These are phyloP conservation scores for Tonatia bakeri DNA, from an alignment of 2,113 vertebrate species.

Conservation along the genomic window DNA sequence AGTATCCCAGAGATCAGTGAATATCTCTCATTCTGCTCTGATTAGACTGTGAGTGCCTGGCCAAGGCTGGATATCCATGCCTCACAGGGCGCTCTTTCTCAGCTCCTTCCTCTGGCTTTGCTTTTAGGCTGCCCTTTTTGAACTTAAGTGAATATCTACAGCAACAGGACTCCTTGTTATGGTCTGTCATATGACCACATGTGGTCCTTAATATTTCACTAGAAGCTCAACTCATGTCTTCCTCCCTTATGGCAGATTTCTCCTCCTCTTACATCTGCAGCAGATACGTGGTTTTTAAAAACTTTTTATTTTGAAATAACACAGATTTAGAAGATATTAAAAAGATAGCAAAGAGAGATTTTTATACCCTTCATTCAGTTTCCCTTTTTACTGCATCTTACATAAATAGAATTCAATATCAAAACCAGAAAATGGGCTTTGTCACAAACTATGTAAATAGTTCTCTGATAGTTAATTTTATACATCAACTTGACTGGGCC, in stretches of 20 bases:
- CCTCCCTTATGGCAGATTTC: fast-evolving
- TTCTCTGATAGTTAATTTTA: neutral
- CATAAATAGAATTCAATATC: neutral
- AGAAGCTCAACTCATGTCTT: neutral
- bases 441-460: neutral
- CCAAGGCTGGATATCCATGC: fast-evolving
- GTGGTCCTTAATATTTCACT: neutral
- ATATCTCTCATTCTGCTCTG: neutral
- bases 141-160: neutral
- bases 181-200: too few species aligned
- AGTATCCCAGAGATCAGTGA: too few species aligned
- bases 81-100: neutral
- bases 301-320: neutral
- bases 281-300: neutral
- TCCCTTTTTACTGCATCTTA: neutral
- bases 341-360: neutral
- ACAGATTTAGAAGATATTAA: neutral
- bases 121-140: neutral
- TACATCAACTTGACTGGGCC: neutral
- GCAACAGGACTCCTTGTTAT: neutral
- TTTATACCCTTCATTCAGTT: neutral
- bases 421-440: neutral
- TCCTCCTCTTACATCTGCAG: neutral
- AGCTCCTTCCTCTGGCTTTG: neutral
- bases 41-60: neutral